phyloP scores from a whole-genome alignment of 2,888 invertebrate genomes.

The Diaperis boleti region DNA sequence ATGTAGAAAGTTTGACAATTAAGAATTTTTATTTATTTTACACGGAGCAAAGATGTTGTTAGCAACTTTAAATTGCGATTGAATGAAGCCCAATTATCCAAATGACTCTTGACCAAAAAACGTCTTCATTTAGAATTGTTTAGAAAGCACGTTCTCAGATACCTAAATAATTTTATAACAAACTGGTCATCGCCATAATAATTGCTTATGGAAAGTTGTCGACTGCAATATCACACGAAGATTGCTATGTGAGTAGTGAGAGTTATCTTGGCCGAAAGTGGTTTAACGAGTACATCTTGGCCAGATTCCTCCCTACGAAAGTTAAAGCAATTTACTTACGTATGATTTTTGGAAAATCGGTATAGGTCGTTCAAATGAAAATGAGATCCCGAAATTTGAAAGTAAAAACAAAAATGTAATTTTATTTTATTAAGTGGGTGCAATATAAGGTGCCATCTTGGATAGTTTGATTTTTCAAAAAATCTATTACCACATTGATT shows the following conservation, averaged over 20 bases:
- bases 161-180: background rate
- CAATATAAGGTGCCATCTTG: too few species aligned
- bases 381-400: too few species aligned
- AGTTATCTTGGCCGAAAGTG: conserved; percentile 47
- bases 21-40: too few species aligned
- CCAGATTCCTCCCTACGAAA: conserved; percentile 26
- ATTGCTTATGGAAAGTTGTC: conserved; percentile 14
- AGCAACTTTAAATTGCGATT: too few species aligned
- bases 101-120: conserved; percentile 16
- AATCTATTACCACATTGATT: too few species aligned
- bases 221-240: conserved; percentile 4
- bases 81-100: background rate
- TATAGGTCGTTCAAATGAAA: too few species aligned
- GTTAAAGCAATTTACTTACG: conserved; percentile 29
- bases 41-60: too few species aligned
- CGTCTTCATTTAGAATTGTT: background rate
- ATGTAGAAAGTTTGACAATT: too few species aligned
- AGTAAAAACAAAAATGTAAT: too few species aligned
- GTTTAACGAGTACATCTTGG: conserved; percentile 38
- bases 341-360: too few species aligned
- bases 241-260: conserved; percentile 40
- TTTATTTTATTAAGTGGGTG: too few species aligned
- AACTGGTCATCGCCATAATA: conserved; percentile 12
- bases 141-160: conserved; percentile 12
- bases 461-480: too few species aligned